A percentile compares a stretch with the other conserved stretches of the same genome.
Evolutionary conservation across 1,140 invertebrate genomes (phyloP).

Genomic region (Brachionus sp.): DNA sequence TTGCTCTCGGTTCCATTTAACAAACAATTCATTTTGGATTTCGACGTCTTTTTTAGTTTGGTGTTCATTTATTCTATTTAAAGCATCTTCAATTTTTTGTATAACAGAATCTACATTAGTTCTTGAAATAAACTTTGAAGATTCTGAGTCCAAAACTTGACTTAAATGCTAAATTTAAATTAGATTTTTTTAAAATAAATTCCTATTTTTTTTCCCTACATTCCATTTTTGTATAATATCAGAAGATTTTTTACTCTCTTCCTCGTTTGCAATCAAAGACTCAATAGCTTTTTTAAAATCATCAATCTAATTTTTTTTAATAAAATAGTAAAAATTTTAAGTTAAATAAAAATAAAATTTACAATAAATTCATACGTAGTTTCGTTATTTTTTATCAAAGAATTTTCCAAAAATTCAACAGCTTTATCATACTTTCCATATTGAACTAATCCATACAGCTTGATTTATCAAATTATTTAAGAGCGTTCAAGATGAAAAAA

Average conservation of each 20-base stretch:
- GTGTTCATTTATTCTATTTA: not conserved
- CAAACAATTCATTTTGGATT: slow-evolving; percentile 7
- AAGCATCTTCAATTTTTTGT: not conserved
- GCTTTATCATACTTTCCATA: slow-evolving; percentile 21
- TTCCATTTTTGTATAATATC: not conserved
- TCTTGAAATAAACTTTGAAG: not conserved
- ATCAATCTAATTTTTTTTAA: not conserved
- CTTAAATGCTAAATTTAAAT: not conserved
- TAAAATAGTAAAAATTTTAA: not conserved
- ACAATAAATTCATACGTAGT: not conserved
- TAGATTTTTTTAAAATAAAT: not conserved
- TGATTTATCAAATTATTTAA: not conserved
- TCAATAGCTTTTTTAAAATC: not conserved
- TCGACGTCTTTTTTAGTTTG: not conserved
- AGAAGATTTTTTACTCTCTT: not conserved
- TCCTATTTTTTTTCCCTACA: not conserved
- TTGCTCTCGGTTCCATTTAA: slow-evolving; percentile 27
- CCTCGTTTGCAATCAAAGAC: not conserved
- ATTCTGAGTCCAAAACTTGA: not conserved
- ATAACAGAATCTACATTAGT: not conserved
- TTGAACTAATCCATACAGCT: not conserved
- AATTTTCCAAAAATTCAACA: not conserved
- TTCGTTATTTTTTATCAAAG: not conserved
- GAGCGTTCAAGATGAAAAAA: too few species aligned
- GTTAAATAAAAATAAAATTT: not conserved